phyloP scores from a whole-genome alignment of 2,797 vertebrate species.

The Diplodus sargus region DNA sequence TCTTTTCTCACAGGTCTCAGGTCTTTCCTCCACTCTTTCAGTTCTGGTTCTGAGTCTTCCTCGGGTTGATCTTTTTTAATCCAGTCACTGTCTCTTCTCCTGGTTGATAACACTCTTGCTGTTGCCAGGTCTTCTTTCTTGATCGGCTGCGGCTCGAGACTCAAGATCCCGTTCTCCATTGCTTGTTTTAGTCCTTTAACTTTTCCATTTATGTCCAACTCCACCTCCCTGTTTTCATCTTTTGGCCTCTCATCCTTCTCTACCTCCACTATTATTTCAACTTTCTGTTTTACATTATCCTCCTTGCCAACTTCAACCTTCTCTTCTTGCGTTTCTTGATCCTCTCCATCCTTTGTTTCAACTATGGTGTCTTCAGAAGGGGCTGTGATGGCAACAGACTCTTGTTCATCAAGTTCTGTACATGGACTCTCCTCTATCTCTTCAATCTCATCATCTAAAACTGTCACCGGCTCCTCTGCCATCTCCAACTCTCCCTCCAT shows the following conservation, averaged over 20 bases:
- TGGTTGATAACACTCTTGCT: conserved; percentile 27
- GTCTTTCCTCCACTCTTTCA: conserved; percentile 67
- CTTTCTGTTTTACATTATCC: neutral
- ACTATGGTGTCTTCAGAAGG: neutral
- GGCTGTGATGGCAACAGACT: neutral
- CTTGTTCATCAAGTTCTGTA: neutral
- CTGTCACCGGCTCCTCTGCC: conserved; percentile 71
- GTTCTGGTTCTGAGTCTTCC: conserved; percentile 30
- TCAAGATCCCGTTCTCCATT: conserved; percentile 65
- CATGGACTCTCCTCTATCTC: conserved; percentile 29
- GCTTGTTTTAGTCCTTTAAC: conserved; percentile 58
- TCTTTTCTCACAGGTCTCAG: conserved; percentile 58
- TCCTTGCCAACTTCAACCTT: neutral
- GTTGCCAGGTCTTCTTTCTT: conserved; percentile 44
- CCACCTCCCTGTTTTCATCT: conserved; percentile 23
- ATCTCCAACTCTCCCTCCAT: conserved; percentile 42
- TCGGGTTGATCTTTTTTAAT: conserved; percentile 55
- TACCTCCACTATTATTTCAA: neutral
- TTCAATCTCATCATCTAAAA: conserved; percentile 72
- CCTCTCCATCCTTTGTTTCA: neutral
- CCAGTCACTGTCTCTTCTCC: conserved; percentile 73
- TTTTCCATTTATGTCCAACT: conserved; percentile 45
- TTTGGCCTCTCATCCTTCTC: conserved; percentile 17
- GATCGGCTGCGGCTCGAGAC: conserved; percentile 29
- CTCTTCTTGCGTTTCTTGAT: neutral